These are phyloP conservation scores for Ophiothrix spiculata DNA, from an alignment of 35 echinoderm and acorn worm species.

Conservation along the genomic window DNA sequence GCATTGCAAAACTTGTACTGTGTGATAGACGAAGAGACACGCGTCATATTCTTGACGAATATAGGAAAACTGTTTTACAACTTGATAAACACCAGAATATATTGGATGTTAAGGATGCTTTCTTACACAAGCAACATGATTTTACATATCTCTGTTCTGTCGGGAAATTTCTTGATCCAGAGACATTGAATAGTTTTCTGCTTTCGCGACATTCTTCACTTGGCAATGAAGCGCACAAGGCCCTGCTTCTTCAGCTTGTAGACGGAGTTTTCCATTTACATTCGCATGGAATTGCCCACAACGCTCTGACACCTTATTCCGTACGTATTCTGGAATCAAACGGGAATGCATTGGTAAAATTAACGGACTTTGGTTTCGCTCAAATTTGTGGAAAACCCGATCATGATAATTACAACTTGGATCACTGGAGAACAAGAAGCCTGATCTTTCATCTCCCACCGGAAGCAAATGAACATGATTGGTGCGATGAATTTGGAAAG, in stretches of 20 bases:
- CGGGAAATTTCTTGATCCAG: slow-evolving; percentile 42
- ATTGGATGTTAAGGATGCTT: slow-evolving; percentile 61
- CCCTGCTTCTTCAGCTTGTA: slow-evolving; percentile 68
- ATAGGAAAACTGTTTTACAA: slow-evolving; percentile 38
- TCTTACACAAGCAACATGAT: slow-evolving; percentile 51
- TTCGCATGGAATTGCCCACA: slow-evolving; percentile 59
- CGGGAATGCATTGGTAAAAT: slow-evolving; percentile 61
- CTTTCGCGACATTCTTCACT: slow-evolving; percentile 46
- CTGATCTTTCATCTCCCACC: slow-evolving; percentile 64
- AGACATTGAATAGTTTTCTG: slow-evolving; percentile 81
- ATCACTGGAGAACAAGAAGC: slow-evolving; percentile 44
- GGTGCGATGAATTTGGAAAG: slow-evolving; percentile 55
- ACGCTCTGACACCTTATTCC: slow-evolving; percentile 74
- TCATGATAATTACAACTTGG: slow-evolving; percentile 58
- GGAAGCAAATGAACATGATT: slow-evolving; percentile 54
- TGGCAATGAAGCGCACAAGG: slow-evolving; percentile 53
- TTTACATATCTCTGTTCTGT: slow-evolving; percentile 63
- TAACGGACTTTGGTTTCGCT: slow-evolving; percentile 84
- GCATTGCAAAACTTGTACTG: slow-evolving; percentile 49
- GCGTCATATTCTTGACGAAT: slow-evolving; percentile 40
- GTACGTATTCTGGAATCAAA: slow-evolving; percentile 53
- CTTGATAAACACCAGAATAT: slow-evolving; percentile 74
- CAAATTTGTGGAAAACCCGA: slow-evolving; percentile 66
- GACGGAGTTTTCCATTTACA: slow-evolving; percentile 66
- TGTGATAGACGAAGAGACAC: slow-evolving; percentile 42